Base-by-base conservation (phyloP, 2,113 vertebrate genomes). In the Scomber japonicus region DNA sequence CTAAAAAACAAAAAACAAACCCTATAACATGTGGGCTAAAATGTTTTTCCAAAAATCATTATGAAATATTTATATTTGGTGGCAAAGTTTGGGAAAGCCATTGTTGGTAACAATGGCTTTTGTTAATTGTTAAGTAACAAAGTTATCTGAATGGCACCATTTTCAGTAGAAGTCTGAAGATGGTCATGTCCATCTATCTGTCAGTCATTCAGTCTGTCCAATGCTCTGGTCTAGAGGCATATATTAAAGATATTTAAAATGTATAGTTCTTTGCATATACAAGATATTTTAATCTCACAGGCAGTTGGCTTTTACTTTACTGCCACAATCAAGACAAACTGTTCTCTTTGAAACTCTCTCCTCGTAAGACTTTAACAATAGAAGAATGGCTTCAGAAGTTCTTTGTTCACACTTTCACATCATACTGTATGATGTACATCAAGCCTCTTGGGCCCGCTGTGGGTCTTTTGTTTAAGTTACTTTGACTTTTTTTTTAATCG, bases 381-480 rank as follows among this genome's bases (percentile, higher is more conserved):
- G 12, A 8, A 62, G 21, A 12, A 48, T 24, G 35, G 7, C 7
- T 9, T 9, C 7, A 24, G 27, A 19, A 24, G 9, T 48, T 54
- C 3, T 65, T 79, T 57, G 21, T 70, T 48, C 62, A 62, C 14
- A 69, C 16, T 48, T 57, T 14, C 31, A 24, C 8, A 54, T 61
- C 11, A 54, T 35, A 17, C 40, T 11, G 6, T 50, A 40, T 1
- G 19, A 45, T 72, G 7, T 44, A 30, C 30, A 50, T 55, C 3
- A 60, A 61, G 64, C 64, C 53, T 13, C n/a, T 31, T 62, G 8
- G 6, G n/a, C 31, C 17, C 63, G 57, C 11, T 46, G 35, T 7
- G 1, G 55, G 9, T n/a, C 40, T 13, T 50, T 56, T 31, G 13
- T 62, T 21, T 8, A 40, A 40, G 17, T 51, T 53, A 19, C 19